Percentiles rank a stretch among this genome's conserved stretches.
phyloP scores from a whole-genome alignment of 1,140 invertebrate genomes.

The Campoletis sonorensis region DNA sequence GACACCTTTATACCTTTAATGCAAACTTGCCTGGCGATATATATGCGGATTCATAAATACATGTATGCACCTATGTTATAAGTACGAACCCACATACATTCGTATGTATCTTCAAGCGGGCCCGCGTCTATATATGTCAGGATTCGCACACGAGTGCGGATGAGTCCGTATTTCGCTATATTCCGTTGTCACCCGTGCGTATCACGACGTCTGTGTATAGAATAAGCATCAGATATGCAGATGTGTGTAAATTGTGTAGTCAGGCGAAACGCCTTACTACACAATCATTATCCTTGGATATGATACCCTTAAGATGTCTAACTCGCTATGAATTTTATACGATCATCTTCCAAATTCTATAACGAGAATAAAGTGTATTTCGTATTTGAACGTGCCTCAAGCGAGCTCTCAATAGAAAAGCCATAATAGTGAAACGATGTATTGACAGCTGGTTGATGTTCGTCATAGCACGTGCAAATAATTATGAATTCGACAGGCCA shows the following conservation, averaged over 20 bases:
- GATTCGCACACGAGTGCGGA: background rate
- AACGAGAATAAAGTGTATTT: background rate
- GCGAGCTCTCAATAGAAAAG: background rate
- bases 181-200: slow-evolving; percentile 1
- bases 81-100: too few relatives aligned
- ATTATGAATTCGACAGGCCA: background rate
- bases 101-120: too few relatives aligned
- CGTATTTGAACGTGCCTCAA: background rate
- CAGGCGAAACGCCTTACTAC: slow-evolving; percentile 33
- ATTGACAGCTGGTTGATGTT: background rate
- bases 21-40: slow-evolving; percentile 59
- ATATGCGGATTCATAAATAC: background rate
- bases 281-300: slow-evolving; percentile 66
- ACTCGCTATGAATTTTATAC: slow-evolving; percentile 11
- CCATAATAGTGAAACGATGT: background rate
- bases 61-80: background rate
- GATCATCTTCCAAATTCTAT: slow-evolving; percentile 4
- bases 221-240: slow-evolving; percentile 43
- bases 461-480: background rate
- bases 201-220: slow-evolving; percentile 1
- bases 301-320: slow-evolving; percentile 61
- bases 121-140: background rate
- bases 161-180: background rate
- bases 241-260: slow-evolving; percentile 2
- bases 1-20: slow-evolving; percentile 71